phyloP scores from a whole-genome alignment of 2,888 invertebrate genomes.

The Conomelus anceps region DNA sequence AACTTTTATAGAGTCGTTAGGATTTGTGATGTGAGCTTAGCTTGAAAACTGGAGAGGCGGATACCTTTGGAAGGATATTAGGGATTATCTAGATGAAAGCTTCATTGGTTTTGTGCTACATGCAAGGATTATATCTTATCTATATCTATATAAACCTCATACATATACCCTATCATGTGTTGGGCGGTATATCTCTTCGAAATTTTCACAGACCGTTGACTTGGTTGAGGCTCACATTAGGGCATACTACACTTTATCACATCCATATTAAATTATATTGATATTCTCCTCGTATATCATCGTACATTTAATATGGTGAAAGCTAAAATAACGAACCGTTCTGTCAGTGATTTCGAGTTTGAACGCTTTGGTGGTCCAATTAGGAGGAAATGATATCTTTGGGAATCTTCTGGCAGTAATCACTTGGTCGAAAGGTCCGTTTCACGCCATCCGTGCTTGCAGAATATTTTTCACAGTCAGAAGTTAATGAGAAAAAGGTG shows the following conservation, averaged over 20 bases:
- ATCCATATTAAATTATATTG: neutral
- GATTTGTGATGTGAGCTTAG: neutral
- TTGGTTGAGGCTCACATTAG: neutral
- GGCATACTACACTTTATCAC: too few species aligned
- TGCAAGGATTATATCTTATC: neutral
- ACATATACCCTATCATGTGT: neutral
- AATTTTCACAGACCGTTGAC: neutral
- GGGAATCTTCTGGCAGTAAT: neutral
- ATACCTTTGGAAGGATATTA: neutral
- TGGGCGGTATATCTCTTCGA: neutral
- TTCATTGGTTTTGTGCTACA: neutral
- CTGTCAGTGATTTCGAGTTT: neutral
- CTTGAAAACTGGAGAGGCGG: neutral
- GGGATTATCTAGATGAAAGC: neutral
- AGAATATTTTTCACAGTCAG: neutral
- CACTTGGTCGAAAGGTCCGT: neutral
- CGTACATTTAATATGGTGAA: neutral
- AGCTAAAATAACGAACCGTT: neutral
- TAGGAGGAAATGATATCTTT: neutral
- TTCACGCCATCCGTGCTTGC: neutral
- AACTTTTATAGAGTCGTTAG: neutral
- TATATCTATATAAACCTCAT: neutral
- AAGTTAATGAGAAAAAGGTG: neutral
- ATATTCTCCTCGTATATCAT: neutral
- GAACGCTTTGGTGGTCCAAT: neutral